Evolutionary conservation across 2,797 vertebrate species (phyloP), one percentile per base, ranked within the genome.

Genomic region (Aplochiton taeniatus): DNA sequence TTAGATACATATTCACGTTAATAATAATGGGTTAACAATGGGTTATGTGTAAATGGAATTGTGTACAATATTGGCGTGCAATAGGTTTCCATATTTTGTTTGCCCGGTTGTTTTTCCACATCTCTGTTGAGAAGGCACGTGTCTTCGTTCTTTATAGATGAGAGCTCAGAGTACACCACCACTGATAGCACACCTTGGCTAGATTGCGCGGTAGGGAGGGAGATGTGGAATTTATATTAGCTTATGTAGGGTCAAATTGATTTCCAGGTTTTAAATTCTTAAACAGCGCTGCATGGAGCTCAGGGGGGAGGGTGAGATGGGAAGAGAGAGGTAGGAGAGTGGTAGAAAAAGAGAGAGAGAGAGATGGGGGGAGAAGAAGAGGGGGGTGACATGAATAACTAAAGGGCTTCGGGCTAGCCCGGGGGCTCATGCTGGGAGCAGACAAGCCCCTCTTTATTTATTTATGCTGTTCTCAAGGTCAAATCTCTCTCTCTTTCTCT

Each of bases 401-500:
- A 73, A 83, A 72, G 66, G 17, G 7, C 66, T 69, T 63, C 51
- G 61, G 68, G 77, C 77, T 79, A 60, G 64, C 79, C 47, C 70
- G 73, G 71, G 81, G 82, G 78, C 51, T 60, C 73, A 63, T 56
- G 66, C 52, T 42, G 31, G 50, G 77, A 76, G 69, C 60, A 18
- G 61, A 75, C 73, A 46, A 58, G 76, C 73, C 87, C 81, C 82
- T 85, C 76, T 69, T 86, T 77, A 72, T 88, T 90, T 85, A 83
- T 89, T 87, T 76, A 85, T 75, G 70, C 72, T 68, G 42, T 49
- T 68, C 59, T 85, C 80, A 83, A 83, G 81, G 86, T 86, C 83
- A 72, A 44, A 59, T 18, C 59, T 59, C 31, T 58, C 1, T 16
- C 8, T 42, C 41, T 55, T 4, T 50, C 49, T 49, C 56, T 18